Evolutionary conservation across 2,113 vertebrate species (phyloP).

Genomic region (Delphinus delphis): DNA sequence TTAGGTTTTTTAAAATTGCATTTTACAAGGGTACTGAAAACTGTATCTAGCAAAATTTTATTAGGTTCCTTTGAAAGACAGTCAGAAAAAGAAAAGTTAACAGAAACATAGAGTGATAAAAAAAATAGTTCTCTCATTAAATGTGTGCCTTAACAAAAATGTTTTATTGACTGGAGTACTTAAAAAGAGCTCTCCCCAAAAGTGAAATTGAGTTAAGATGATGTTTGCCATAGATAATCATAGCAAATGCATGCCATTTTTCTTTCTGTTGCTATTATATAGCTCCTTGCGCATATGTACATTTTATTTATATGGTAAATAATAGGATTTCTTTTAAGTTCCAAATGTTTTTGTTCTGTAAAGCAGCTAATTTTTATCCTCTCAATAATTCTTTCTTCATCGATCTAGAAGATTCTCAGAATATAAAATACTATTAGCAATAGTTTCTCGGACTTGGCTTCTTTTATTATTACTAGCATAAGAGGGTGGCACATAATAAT

Average conservation of each 20-base stretch:
- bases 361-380: background rate
- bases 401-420: conserved; percentile 19
- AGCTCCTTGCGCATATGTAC: background rate
- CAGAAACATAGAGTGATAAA: background rate
- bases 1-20: background rate
- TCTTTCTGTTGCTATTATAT: background rate
- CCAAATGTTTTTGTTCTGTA: background rate
- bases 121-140: background rate
- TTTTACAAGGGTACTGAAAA: conserved; percentile 21
- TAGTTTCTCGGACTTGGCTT: conserved; percentile 28
- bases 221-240: background rate
- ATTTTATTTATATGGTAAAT: conserved; percentile 16
- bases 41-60: background rate
- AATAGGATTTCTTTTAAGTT: background rate
- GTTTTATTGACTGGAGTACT: background rate
- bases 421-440: background rate
- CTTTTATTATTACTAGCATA: background rate
- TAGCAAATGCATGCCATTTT: background rate
- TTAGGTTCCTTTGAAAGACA: conserved; percentile 13
- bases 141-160: background rate
- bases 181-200: background rate
- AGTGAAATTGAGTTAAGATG: background rate
- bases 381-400: background rate
- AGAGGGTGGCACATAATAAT: background rate
- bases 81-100: background rate